Evolutionary conservation across 1,140 invertebrate genomes (phyloP).

Genomic region (Copidosoma floridanum): DNA sequence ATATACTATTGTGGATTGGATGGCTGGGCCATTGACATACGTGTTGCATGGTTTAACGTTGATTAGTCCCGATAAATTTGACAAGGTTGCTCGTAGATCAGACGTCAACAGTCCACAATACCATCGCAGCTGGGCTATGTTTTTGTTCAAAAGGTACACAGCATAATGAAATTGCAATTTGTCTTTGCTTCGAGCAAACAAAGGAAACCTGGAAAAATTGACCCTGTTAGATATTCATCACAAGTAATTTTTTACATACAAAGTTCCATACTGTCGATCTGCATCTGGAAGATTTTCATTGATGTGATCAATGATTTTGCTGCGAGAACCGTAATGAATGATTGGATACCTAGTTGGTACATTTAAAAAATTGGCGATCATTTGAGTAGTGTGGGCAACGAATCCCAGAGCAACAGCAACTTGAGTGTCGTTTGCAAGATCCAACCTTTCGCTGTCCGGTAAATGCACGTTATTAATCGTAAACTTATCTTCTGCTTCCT

Average conservation of each 20-base stretch:
- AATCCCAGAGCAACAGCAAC: slow-evolving; percentile 78
- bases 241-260: slow-evolving; percentile 4
- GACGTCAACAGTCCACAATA: slow-evolving; percentile 68
- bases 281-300: slow-evolving; percentile 68
- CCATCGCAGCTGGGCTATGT: slow-evolving; percentile 79
- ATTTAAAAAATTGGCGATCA: slow-evolving; percentile 78
- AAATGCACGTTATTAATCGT: slow-evolving; percentile 72
- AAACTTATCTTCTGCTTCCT: slow-evolving; percentile 61
- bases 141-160: slow-evolving; percentile 85
- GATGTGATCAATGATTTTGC: slow-evolving; percentile 75
- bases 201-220: slow-evolving; percentile 66
- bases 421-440: slow-evolving; percentile 61
- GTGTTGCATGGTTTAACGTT: slow-evolving; percentile 52
- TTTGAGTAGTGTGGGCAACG: slow-evolving; percentile 74
- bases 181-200: slow-evolving; percentile 74
- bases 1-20: too few species aligned
- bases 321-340: slow-evolving; percentile 72
- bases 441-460: slow-evolving; percentile 64
- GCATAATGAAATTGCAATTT: slow-evolving; percentile 77
- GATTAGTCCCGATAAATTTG: slow-evolving; percentile 68
- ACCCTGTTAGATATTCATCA: not conserved
- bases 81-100: slow-evolving; percentile 72
- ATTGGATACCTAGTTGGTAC: slow-evolving; percentile 79
- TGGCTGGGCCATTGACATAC: slow-evolving; percentile 31
- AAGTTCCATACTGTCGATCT: slow-evolving; percentile 68